phyloP scores from a whole-genome alignment of 2,797 vertebrate species.

The Enteromius treurensis region DNA sequence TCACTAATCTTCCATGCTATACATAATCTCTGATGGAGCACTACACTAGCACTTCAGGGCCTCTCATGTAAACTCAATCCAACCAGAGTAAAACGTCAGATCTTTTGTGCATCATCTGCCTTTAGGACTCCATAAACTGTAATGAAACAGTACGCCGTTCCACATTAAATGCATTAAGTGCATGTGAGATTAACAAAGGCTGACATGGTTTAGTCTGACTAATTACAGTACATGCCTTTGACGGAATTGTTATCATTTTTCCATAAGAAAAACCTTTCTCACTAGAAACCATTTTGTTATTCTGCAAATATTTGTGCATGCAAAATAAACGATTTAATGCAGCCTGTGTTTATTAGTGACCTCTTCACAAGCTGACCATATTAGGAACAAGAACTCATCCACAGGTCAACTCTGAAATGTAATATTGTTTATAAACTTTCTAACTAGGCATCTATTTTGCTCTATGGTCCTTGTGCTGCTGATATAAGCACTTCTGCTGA shows the following conservation, averaged over 20 bases:
- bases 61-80: slow-evolving; percentile 19
- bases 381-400: slow-evolving; percentile 11
- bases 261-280: background rate
- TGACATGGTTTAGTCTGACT: background rate
- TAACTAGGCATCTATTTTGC: background rate
- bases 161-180: slow-evolving; percentile 17
- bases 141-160: slow-evolving; percentile 39
- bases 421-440: slow-evolving; percentile 35
- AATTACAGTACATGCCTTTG: background rate
- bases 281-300: background rate
- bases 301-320: background rate
- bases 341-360: background rate
- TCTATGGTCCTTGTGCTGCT: background rate
- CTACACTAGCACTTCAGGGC: background rate
- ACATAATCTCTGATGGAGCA: background rate
- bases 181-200: background rate
- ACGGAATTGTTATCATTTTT: background rate
- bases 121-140: slow-evolving; percentile 21
- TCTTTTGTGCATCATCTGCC: slow-evolving; percentile 38
- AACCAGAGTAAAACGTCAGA: slow-evolving; percentile 48
- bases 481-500: slow-evolving; percentile 43
- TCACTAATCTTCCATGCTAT: background rate
- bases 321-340: background rate
- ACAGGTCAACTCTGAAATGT: background rate
- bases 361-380: slow-evolving; percentile 20